These are phyloP conservation scores for Cryptocheilus praepositus DNA, from an alignment of 2,888 invertebrate genomes.

Conservation along the genomic window DNA sequence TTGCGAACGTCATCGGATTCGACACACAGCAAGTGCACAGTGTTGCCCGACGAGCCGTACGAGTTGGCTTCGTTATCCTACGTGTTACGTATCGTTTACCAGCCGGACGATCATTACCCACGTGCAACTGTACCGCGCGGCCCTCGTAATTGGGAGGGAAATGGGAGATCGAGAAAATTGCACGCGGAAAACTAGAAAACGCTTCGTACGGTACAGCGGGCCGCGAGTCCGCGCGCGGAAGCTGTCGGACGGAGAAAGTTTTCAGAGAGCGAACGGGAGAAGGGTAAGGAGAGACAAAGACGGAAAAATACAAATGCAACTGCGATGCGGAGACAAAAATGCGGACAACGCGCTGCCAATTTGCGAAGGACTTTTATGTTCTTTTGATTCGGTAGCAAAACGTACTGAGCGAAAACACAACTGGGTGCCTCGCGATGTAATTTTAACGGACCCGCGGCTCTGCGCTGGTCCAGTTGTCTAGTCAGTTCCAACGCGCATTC, in stretches of 20 bases:
- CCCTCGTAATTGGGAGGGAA: background rate
- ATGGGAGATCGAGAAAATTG: background rate
- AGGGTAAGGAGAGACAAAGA: background rate
- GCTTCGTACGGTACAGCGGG: slow-evolving; percentile 1
- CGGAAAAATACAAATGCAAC: slow-evolving; percentile 46
- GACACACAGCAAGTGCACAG: too few species aligned
- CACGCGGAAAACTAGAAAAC: background rate
- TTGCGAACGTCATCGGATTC: too few species aligned
- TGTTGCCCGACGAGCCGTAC: too few species aligned
- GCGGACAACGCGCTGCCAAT: slow-evolving; percentile 46
- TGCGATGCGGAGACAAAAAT: slow-evolving; percentile 50
- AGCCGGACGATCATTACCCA: background rate
- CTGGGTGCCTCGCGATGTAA: slow-evolving; percentile 25
- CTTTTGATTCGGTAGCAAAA: slow-evolving; percentile 42
- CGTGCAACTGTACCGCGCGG: background rate
- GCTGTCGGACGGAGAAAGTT: slow-evolving; percentile 42
- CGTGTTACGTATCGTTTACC: too few species aligned
- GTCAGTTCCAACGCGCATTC: too few species aligned
- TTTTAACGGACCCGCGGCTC: background rate
- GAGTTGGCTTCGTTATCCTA: too few species aligned
- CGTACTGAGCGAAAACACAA: slow-evolving; percentile 33
- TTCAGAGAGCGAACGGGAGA: slow-evolving; percentile 20
- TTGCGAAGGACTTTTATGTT: slow-evolving; percentile 48
- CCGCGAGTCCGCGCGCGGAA: slow-evolving; percentile 40
- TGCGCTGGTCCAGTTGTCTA: too few species aligned